These are phyloP conservation scores for Melanchra persicariae DNA, from an alignment of 2,888 invertebrate species.

Conservation along the genomic window DNA sequence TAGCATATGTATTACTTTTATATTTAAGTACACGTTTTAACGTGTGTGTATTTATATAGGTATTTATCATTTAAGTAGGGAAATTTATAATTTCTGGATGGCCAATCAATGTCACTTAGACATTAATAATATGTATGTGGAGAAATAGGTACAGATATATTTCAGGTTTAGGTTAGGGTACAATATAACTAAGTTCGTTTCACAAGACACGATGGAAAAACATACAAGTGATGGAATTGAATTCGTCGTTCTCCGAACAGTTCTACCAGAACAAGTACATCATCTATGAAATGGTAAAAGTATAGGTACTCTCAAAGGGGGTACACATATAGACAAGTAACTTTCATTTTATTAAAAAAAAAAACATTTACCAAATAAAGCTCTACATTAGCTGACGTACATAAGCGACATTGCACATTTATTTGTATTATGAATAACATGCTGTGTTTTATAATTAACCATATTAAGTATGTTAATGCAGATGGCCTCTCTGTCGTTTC, in stretches of 20 bases:
- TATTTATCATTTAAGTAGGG: conserved; percentile 16
- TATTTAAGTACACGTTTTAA: no score
- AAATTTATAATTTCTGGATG: conserved; percentile 16
- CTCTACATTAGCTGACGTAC: conserved; percentile 75
- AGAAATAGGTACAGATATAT: conserved; percentile 15
- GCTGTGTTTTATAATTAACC: conserved; percentile 57
- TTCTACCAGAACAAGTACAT: conserved; percentile 2
- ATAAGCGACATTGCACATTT: conserved; percentile 85
- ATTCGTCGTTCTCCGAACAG: conserved; percentile 3
- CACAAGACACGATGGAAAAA: conserved; percentile 7
- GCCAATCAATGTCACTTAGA: conserved; percentile 49
- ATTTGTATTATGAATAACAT: conserved; percentile 70
- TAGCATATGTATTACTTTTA: no score
- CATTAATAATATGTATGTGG: conserved; percentile 18
- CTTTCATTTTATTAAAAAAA: conserved; percentile 30
- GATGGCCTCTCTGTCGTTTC: conserved; percentile 66
- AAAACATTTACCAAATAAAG: conserved; percentile 78
- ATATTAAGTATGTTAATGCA: conserved; percentile 54
- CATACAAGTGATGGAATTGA: conserved; percentile 8
- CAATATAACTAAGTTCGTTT: not conserved
- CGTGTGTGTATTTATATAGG: conserved; percentile 45
- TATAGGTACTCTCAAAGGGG: conserved; percentile 8
- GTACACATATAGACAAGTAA: conserved; percentile 34
- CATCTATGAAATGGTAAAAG: conserved; percentile 1
- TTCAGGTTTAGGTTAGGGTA: conserved; percentile 13